A percentile compares a stretch with the other conserved stretches of the same genome.
Conservation (phyloP, 2,888 invertebrate species). For the Ochropleura leucogaster region DNA sequence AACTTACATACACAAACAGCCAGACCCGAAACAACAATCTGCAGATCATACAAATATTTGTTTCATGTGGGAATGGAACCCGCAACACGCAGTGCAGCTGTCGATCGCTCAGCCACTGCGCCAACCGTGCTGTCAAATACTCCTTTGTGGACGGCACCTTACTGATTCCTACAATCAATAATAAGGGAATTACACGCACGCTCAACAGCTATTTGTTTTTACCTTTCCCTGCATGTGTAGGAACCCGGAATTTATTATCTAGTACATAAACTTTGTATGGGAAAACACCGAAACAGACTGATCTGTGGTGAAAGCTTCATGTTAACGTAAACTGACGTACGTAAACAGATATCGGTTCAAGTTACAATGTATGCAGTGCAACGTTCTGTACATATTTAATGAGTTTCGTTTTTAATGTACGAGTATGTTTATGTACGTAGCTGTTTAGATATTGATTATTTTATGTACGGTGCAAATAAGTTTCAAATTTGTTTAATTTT, state of each 20-base stretch:
- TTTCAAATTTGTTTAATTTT: neutral
- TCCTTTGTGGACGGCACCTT: slow-evolving; percentile 54
- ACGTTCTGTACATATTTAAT: slow-evolving; percentile 20
- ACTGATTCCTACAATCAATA: slow-evolving; percentile 74
- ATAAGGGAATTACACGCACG: slow-evolving; percentile 71
- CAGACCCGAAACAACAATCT: no score
- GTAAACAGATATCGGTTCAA: slow-evolving; percentile 36
- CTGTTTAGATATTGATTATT: neutral
- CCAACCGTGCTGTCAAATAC: neutral
- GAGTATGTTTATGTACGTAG: neutral
- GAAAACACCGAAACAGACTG: slow-evolving; percentile 57
- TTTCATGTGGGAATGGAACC: no score
- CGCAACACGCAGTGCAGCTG: no score
- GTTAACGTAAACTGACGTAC: slow-evolving; percentile 13
- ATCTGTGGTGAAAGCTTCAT: slow-evolving; percentile 41
- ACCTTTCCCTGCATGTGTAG: slow-evolving; percentile 66
- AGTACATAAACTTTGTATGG: slow-evolving; percentile 59
- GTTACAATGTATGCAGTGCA: slow-evolving; percentile 28
- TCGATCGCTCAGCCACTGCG: no score
- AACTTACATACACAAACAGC: no score
- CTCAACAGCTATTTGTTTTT: slow-evolving; percentile 76
- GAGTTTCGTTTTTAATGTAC: slow-evolving; percentile 13
- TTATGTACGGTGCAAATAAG: neutral
- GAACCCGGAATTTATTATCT: slow-evolving; percentile 72
- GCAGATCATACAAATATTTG: no score